These are phyloP conservation scores for Coreius guichenoti DNA, from an alignment of 2,797 vertebrate genomes.

Conservation along the genomic window DNA sequence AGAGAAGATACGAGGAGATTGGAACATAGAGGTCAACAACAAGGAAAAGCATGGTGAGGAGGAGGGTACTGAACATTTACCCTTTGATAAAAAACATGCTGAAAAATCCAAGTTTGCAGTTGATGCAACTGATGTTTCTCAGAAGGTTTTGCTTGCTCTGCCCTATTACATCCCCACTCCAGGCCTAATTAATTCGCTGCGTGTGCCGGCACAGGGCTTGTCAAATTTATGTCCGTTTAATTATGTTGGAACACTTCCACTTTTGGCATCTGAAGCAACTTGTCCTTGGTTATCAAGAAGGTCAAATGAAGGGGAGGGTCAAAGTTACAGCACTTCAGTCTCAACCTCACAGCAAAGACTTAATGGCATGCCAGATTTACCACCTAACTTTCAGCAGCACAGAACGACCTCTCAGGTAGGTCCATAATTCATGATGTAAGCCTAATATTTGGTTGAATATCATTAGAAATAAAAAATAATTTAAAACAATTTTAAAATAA, in stretches of 20 bases:
- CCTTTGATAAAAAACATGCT: not conserved
- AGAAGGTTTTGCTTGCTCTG: not conserved
- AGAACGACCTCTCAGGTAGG: slow-evolving; percentile 48
- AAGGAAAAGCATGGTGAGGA: not conserved
- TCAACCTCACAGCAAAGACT: slow-evolving; percentile 39
- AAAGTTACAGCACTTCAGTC: slow-evolving; percentile 6
- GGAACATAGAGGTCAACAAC: not conserved
- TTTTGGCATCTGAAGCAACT: slow-evolving; percentile 58
- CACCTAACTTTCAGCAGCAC: slow-evolving; percentile 48
- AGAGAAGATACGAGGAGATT: slow-evolving; percentile 58
- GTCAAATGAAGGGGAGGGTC: slow-evolving; percentile 26
- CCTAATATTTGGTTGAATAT: not conserved
- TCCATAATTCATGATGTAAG: not conserved
- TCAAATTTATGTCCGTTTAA: slow-evolving; percentile 48
- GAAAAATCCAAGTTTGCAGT: slow-evolving; percentile 15
- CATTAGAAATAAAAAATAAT: not conserved
- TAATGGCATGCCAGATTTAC: slow-evolving; percentile 30
- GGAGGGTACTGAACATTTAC: not conserved
- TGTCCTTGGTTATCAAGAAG: slow-evolving; percentile 35
- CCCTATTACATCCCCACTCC: slow-evolving; percentile 33
- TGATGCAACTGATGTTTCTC: slow-evolving; percentile 21
- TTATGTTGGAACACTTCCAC: slow-evolving; percentile 31
- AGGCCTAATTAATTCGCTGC: slow-evolving; percentile 30
- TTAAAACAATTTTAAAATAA: not conserved
- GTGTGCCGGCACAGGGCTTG: slow-evolving; percentile 41